Evolutionary conservation across 2,113 vertebrate genomes (phyloP).

Genomic region (Brachypodius melanocephalos): DNA sequence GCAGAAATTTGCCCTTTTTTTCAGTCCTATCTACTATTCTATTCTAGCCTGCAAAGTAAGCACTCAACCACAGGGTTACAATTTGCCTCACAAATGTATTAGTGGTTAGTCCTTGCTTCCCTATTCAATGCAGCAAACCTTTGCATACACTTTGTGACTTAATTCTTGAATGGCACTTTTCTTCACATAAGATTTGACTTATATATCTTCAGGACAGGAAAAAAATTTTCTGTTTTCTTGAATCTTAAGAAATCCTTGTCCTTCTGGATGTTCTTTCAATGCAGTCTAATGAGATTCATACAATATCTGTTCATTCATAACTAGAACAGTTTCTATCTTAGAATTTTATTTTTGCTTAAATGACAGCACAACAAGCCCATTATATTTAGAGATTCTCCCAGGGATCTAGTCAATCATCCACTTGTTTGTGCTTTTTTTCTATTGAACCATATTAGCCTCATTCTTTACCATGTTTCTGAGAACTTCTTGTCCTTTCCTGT

Average conservation of each 20-base stretch:
- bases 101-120: background rate
- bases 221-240: background rate
- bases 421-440: background rate
- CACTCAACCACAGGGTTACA: background rate
- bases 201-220: background rate
- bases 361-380: background rate
- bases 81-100: background rate
- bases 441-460: background rate
- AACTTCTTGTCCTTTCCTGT: background rate
- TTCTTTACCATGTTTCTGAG: background rate
- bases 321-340: background rate
- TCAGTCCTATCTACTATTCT: background rate
- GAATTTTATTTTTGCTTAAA: background rate
- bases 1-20: background rate
- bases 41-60: background rate
- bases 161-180: background rate
- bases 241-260: background rate
- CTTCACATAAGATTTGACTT: background rate
- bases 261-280: background rate
- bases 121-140: background rate
- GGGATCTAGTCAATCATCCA: background rate
- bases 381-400: background rate
- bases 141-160: background rate
- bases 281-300: background rate
- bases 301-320: background rate